Evolutionary conservation across 2,113 vertebrate species (phyloP).

Genomic region (Sander vitreus): DNA sequence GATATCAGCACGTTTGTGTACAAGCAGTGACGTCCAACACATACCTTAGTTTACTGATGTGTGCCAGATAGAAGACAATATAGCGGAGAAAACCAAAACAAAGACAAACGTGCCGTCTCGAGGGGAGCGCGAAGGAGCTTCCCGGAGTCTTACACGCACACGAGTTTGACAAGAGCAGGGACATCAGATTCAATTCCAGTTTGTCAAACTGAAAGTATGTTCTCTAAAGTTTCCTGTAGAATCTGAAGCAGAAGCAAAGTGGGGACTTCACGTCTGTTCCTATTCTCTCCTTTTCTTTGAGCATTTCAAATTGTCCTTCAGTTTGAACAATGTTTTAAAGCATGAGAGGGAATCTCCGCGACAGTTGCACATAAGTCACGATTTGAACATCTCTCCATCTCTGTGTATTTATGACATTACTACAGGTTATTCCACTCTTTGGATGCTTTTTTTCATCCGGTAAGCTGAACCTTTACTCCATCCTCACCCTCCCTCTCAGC

Average conservation of each 20-base stretch:
- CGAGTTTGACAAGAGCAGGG: neutral
- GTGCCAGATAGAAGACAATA: conserved; percentile 41
- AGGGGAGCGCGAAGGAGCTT: conserved; percentile 11
- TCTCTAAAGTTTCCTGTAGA: conserved; percentile 8
- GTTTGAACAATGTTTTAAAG: conserved; percentile 13
- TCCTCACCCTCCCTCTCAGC: conserved; percentile 17
- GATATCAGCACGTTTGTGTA: conserved; percentile 41
- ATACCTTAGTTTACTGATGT: conserved; percentile 55
- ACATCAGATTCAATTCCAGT: conserved; percentile 13
- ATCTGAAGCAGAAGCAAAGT: conserved; percentile 1
- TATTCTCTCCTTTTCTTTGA: conserved; percentile 2
- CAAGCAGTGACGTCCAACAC: conserved; percentile 54
- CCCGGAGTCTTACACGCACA: conserved; percentile 20
- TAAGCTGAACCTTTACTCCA: neutral
- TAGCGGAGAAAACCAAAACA: conserved; percentile 47
- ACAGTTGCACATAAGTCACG: neutral
- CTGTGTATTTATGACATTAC: neutral
- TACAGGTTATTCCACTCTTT: neutral
- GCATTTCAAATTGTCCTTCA: conserved; percentile 7
- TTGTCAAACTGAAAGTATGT: conserved; percentile 14
- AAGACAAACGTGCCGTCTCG: conserved; percentile 24
- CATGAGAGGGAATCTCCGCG: conserved; percentile 21
- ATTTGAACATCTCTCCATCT: neutral
- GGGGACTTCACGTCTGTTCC: neutral
- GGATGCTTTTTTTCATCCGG: neutral